These are phyloP conservation scores for Tinamus major DNA, from an alignment of 2,797 vertebrate species.

Conservation along the genomic window DNA sequence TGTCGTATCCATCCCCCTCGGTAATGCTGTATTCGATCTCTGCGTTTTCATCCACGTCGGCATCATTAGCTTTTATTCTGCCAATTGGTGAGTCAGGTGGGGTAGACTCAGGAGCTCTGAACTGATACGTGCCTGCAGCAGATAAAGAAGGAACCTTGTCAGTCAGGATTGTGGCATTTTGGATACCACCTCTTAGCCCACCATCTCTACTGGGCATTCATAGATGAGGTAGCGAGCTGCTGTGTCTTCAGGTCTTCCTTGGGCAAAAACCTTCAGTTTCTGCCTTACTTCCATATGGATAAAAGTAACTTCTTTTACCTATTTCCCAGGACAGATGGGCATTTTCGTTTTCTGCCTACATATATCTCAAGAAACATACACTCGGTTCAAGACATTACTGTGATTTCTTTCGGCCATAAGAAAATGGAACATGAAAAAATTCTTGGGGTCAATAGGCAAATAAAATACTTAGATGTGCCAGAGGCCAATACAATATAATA, in stretches of 20 bases:
- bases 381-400: background rate
- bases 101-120: slow-evolving; percentile 86
- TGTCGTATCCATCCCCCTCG: slow-evolving; percentile 87
- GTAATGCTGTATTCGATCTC: slow-evolving; percentile 91
- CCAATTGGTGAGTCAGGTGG: slow-evolving; percentile 84
- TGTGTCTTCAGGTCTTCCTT: background rate
- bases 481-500: background rate
- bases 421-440: background rate
- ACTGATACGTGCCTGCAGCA: slow-evolving; percentile 88
- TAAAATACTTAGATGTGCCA: background rate
- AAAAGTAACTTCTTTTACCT: background rate
- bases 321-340: background rate
- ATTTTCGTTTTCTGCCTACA: background rate
- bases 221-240: fast-evolving
- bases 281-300: background rate
- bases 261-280: background rate
- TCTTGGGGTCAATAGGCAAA: background rate
- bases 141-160: background rate
- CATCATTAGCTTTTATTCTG: slow-evolving; percentile 88
- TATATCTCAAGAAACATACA: background rate
- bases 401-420: background rate
- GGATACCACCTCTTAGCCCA: background rate
- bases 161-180: background rate
- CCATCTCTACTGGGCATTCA: background rate
- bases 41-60: slow-evolving; percentile 89